A percentile compares a stretch with the other conserved stretches of the same genome.
Evolutionary conservation across 1,140 invertebrate genomes (phyloP).

Genomic region (Drosophila varians): DNA sequence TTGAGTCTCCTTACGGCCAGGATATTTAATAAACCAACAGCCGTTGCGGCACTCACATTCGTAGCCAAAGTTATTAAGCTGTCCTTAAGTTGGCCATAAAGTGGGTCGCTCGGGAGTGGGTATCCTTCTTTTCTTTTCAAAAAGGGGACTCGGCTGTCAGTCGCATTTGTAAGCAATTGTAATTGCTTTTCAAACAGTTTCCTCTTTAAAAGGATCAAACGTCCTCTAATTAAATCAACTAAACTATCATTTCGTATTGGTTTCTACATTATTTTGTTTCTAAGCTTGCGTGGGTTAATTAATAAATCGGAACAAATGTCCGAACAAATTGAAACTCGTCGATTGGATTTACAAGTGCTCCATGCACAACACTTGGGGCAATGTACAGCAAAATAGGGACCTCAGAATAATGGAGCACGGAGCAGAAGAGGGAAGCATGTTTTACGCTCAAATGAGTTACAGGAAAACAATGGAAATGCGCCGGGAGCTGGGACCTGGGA

Average conservation of each 20-base stretch:
- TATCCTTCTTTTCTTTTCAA: conserved; percentile 13
- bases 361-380: conserved; percentile 42
- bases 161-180: conserved; percentile 15
- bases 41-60: conserved; percentile 48
- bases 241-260: too few relatives aligned
- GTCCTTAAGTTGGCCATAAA: conserved; percentile 40
- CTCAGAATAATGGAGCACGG: conserved; percentile 11
- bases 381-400: conserved; percentile 4
- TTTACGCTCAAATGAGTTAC: conserved; percentile 76
- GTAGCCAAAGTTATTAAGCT: conserved; percentile 71
- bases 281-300: conserved; percentile 42
- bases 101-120: neutral
- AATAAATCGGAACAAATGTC: conserved; percentile 71
- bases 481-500: conserved; percentile 36
- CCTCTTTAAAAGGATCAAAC: too few relatives aligned
- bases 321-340: conserved; percentile 61
- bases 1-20: conserved; percentile 24
- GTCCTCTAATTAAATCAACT: too few relatives aligned
- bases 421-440: conserved; percentile 38
- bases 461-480: conserved; percentile 65
- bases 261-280: conserved; percentile 37
- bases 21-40: conserved; percentile 71
- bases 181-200: conserved; percentile 1
- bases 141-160: neutral
- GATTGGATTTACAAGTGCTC: conserved; percentile 61